A percentile compares a stretch with the other conserved stretches of the same genome.
Conservation (phyloP, 1,140 invertebrate genomes). For the Drosophila sp. region DNA sequence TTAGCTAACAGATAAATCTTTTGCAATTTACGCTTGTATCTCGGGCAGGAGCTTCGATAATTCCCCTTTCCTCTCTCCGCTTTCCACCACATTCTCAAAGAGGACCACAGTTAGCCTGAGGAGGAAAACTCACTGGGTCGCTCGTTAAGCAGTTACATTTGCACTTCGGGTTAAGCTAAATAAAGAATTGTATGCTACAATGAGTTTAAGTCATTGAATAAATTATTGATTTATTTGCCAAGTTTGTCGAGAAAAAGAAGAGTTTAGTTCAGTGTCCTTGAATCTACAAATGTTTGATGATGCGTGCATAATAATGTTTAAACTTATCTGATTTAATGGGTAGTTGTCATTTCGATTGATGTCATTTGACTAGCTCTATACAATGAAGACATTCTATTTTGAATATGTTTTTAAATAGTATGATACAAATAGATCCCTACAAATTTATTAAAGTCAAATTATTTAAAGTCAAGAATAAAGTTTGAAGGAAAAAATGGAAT, state of each 20-base stretch:
- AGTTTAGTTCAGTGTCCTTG: slow-evolving; percentile 6
- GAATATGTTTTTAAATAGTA: too few relatives aligned
- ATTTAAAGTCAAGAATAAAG: too few relatives aligned
- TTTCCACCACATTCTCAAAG: too few relatives aligned
- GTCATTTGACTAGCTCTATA: background rate
- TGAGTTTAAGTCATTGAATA: slow-evolving; percentile 68
- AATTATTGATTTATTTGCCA: slow-evolving; percentile 71
- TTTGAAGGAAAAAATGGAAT: too few relatives aligned
- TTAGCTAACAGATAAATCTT: slow-evolving; percentile 76
- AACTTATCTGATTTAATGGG: slow-evolving; percentile 1
- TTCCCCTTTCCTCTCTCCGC: background rate
- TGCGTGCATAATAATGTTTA: background rate
- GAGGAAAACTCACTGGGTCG: slow-evolving; percentile 28
- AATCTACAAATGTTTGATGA: slow-evolving; percentile 6
- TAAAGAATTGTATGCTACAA: slow-evolving; percentile 63
- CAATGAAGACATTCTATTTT: too few relatives aligned
- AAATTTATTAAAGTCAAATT: too few relatives aligned
- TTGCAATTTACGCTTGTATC: slow-evolving; percentile 63
- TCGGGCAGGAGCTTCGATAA: slow-evolving; percentile 35
- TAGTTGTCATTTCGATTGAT: background rate
- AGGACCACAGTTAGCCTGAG: background rate
- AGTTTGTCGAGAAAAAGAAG: slow-evolving; percentile 3
- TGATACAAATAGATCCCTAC: too few relatives aligned
- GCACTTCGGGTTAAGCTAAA: slow-evolving; percentile 68
- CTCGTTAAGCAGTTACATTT: slow-evolving; percentile 67